These are phyloP conservation scores for Cuculus canorus DNA, from an alignment of 2,797 vertebrate genomes.

Conservation along the genomic window DNA sequence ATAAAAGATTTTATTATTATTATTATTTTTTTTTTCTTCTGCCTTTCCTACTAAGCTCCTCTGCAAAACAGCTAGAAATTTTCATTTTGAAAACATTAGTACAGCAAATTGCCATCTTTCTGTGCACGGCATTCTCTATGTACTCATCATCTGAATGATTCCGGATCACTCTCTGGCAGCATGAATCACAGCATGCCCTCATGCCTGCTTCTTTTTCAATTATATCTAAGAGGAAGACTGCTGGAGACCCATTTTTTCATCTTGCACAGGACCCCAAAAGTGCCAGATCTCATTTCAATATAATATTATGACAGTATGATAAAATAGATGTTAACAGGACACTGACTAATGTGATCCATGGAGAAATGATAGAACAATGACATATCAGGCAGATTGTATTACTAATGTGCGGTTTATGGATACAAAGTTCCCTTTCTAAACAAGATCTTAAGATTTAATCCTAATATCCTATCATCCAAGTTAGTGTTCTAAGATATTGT, in stretches of 20 bases:
- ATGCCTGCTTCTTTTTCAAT: constrained; percentile 79
- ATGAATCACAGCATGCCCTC: constrained; percentile 68
- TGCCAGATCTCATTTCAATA: constrained; percentile 74
- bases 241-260: constrained; percentile 69
- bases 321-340: constrained; percentile 67
- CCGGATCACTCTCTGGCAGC: constrained; percentile 70
- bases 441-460: neutral
- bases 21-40: neutral
- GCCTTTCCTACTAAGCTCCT: constrained; percentile 66
- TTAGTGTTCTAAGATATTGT: neutral
- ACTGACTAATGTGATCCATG: constrained; percentile 60
- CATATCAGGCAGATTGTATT: neutral
- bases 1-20: neutral
- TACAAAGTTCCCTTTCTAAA: constrained; percentile 30
- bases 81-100: constrained; percentile 76
- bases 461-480: neutral
- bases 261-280: constrained; percentile 69
- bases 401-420: constrained; percentile 37
- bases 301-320: constrained; percentile 67
- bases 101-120: constrained; percentile 76
- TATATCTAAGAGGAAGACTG: constrained; percentile 77
- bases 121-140: constrained; percentile 68
- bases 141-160: constrained; percentile 78
- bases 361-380: constrained; percentile 38
- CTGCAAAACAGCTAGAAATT: constrained; percentile 71